Conservation (phyloP, 2,888 invertebrate genomes). For the Ctenicera cuprea region DNA sequence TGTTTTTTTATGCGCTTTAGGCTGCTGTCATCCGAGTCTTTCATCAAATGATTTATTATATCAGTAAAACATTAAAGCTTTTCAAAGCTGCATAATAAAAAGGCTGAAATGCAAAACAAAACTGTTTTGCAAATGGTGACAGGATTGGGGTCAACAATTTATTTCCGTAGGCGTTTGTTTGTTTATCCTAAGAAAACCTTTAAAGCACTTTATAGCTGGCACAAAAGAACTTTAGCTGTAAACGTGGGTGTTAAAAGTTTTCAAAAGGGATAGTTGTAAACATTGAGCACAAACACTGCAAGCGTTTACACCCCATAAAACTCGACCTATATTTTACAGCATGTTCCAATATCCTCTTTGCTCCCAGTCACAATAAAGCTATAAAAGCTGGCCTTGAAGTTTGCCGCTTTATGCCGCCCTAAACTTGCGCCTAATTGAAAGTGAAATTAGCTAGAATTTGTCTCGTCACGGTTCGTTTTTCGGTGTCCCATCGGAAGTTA, state of each 20-base stretch:
- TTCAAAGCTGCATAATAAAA: too few relatives aligned
- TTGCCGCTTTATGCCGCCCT: constrained; percentile 32
- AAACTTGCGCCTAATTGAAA: constrained; percentile 36
- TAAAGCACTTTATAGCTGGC: constrained; percentile 34
- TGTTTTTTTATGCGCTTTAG: neutral
- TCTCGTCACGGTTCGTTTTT: constrained; percentile 19
- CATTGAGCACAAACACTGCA: constrained; percentile 36
- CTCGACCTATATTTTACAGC: constrained; percentile 46
- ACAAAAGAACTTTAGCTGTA: constrained; percentile 37
- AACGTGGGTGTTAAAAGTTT: constrained; percentile 41
- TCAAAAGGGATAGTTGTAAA: constrained; percentile 48
- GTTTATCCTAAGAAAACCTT: constrained; percentile 37
- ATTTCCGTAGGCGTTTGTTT: constrained; percentile 22
- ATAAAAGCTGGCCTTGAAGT: constrained; percentile 39
- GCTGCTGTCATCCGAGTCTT: neutral
- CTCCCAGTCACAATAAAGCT: constrained; percentile 37
- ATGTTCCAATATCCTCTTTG: constrained; percentile 35
- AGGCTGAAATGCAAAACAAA: too few relatives aligned
- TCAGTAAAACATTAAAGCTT: neutral
- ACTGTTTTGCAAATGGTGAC: too few relatives aligned
- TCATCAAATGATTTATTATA: neutral
- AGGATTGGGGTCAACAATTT: too few relatives aligned
- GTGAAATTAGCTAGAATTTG: constrained; percentile 36
- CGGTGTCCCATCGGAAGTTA: neutral
- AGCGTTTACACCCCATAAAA: constrained; percentile 46